Evolutionary conservation across 2,113 vertebrate genomes (phyloP).

Genomic region (Apteryx owenii): DNA sequence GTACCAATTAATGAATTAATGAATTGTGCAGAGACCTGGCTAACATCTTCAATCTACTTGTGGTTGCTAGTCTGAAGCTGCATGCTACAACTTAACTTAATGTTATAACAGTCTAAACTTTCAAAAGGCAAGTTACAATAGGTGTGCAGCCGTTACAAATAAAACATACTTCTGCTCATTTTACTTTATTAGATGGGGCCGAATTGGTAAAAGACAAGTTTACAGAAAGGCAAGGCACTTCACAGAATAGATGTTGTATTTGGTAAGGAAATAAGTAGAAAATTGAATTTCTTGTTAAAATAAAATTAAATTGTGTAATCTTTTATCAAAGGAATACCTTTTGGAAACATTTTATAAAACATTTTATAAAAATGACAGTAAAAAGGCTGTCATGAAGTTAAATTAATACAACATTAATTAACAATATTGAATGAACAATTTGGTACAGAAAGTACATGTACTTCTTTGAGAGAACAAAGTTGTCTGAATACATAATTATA

Average conservation of each 20-base stretch:
- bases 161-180: neutral
- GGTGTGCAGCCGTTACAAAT: neutral
- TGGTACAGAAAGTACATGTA: neutral
- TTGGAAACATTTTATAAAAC: constrained; percentile 4
- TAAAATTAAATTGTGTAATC: neutral
- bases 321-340: constrained; percentile 28
- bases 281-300: neutral
- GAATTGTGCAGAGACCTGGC: neutral
- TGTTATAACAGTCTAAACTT: neutral
- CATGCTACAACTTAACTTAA: neutral
- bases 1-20: neutral
- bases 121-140: neutral
- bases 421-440: constrained; percentile 25
- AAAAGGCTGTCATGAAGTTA: neutral
- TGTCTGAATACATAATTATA: neutral
- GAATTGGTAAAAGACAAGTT: neutral
- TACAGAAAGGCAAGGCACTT: neutral
- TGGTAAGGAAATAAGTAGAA: neutral
- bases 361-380: neutral
- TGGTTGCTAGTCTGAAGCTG: neutral
- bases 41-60: neutral
- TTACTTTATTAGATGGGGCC: neutral
- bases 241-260: neutral
- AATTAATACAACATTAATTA: constrained; percentile 34
- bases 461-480: constrained; percentile 7